Conservation (phyloP, 2,888 invertebrate species). For the Phlogophora meticulosa region DNA sequence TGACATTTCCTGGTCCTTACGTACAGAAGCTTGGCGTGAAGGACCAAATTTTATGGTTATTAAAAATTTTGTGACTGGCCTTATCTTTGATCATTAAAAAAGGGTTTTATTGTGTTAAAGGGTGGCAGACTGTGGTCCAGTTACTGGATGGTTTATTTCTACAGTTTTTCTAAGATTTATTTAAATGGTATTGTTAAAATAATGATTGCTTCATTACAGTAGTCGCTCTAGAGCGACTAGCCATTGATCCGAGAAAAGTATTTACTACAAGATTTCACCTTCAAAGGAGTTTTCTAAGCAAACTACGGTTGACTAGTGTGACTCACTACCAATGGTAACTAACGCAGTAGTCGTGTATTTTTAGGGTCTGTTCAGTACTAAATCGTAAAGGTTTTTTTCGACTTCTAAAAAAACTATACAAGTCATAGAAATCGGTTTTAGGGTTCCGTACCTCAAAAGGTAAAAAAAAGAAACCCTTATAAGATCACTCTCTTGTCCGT, state of each 20-base stretch:
- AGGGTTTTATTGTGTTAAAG: slow-evolving; percentile 61
- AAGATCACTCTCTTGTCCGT: too few species aligned
- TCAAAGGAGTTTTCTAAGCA: neutral
- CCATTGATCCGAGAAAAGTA: too few species aligned
- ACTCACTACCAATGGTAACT: neutral
- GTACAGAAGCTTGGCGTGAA: slow-evolving; percentile 55
- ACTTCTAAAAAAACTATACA: too few species aligned
- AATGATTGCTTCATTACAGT: slow-evolving; percentile 9
- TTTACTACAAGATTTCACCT: neutral
- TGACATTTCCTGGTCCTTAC: slow-evolving; percentile 64
- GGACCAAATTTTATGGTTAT: slow-evolving; percentile 68
- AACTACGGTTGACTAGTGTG: neutral
- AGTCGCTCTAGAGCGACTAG: too few species aligned
- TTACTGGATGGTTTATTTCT: slow-evolving; percentile 39
- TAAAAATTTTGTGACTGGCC: slow-evolving; percentile 63
- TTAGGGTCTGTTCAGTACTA: neutral
- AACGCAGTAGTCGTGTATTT: neutral
- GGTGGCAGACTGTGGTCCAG: slow-evolving; percentile 44
- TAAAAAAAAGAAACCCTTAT: too few species aligned
- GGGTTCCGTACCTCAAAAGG: too few species aligned
- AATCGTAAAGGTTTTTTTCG: too few species aligned
- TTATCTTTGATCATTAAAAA: slow-evolving; percentile 68
- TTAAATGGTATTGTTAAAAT: slow-evolving; percentile 10
- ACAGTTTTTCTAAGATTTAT: slow-evolving; percentile 21
- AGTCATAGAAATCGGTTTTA: too few species aligned